A percentile compares a stretch with the other conserved stretches of the same genome.
Conservation (phyloP, 2,113 vertebrate genomes). For the Hippocampus guttulatus region DNA sequence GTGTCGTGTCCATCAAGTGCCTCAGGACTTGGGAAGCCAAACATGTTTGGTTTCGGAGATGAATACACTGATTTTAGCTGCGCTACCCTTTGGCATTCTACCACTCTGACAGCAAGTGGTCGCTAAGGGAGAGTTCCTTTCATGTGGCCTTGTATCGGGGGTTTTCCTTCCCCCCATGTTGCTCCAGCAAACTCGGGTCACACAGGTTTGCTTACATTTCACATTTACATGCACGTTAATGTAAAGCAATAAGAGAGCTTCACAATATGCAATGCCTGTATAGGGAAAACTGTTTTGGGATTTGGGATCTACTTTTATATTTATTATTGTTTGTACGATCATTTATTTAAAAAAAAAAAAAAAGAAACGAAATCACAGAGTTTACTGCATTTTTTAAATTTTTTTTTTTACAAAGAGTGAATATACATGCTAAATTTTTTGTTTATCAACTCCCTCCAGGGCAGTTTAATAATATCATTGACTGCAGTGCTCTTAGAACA, state of each 20-base stretch:
- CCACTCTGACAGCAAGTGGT: slow-evolving; percentile 47
- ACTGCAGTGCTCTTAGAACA: not conserved
- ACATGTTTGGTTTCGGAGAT: slow-evolving; percentile 30
- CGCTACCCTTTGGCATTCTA: slow-evolving; percentile 39
- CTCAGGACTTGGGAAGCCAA: slow-evolving; percentile 32
- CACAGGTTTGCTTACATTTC: slow-evolving; percentile 73
- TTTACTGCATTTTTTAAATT: slow-evolving; percentile 1
- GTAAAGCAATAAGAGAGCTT: slow-evolving; percentile 36
- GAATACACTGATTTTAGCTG: slow-evolving; percentile 34
- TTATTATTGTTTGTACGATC: slow-evolving; percentile 18
- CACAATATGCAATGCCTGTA: slow-evolving; percentile 45
- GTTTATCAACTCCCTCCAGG: slow-evolving; percentile 6
- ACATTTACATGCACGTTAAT: slow-evolving; percentile 72
- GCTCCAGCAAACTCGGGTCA: slow-evolving; percentile 52
- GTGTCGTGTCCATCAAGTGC: slow-evolving; percentile 47
- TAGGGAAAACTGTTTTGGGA: slow-evolving; percentile 32
- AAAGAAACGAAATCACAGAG: not conserved
- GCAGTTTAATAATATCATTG: slow-evolving; percentile 7
- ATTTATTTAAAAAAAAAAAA: slow-evolving; percentile 29
- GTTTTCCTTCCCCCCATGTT: slow-evolving; percentile 54
- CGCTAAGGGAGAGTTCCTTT: slow-evolving; percentile 40
- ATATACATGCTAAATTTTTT: slow-evolving; percentile 5
- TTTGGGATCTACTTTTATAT: slow-evolving; percentile 38
- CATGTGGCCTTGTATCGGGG: slow-evolving; percentile 73
- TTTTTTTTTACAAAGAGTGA: not conserved